A percentile compares a stretch with the other conserved stretches of the same genome.
phyloP scores from a whole-genome alignment of 1,140 invertebrate species.

The Drosophila truncata region DNA sequence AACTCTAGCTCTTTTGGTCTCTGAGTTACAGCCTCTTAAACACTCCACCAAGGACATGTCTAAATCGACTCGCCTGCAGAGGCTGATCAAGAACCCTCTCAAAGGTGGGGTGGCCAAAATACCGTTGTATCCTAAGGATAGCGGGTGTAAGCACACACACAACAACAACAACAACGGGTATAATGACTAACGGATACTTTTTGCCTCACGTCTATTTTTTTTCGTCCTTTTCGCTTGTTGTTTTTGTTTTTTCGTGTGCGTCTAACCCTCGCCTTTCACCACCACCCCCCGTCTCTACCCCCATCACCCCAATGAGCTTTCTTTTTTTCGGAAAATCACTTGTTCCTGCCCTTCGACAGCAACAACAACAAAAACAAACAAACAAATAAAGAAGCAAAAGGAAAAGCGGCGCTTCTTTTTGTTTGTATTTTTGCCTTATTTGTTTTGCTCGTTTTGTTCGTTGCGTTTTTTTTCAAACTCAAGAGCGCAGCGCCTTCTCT shows the following conservation, averaged over 20 bases:
- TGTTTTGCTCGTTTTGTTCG: conserved; percentile 85
- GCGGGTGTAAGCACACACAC: neutral
- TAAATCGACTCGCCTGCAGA: conserved; percentile 1
- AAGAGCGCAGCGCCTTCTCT: conserved; percentile 22
- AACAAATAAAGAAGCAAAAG: conserved; percentile 30
- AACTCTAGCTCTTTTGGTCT: neutral
- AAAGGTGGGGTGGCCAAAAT: neutral
- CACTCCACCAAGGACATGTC: neutral
- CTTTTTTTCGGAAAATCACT: conserved; percentile 11
- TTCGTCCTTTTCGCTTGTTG: conserved; percentile 22
- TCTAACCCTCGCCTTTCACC: conserved; percentile 13
- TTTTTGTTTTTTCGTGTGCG: conserved; percentile 41
- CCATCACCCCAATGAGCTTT: neutral
- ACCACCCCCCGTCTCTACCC: neutral
- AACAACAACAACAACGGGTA: conserved; percentile 29
- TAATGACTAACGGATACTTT: conserved; percentile 77
- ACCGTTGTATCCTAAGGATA: neutral
- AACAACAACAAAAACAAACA: conserved; percentile 43
- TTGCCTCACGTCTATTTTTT: conserved; percentile 4
- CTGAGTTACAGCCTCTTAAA: neutral
- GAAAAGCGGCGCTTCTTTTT: conserved; percentile 48
- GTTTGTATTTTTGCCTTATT: conserved; percentile 70
- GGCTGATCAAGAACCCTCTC: neutral
- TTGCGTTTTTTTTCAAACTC: conserved; percentile 71
- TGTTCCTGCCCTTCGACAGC: conserved; percentile 39